These are phyloP conservation scores for Lissocephala sabroskyi DNA, from an alignment of 2,888 invertebrate species.

Conservation along the genomic window DNA sequence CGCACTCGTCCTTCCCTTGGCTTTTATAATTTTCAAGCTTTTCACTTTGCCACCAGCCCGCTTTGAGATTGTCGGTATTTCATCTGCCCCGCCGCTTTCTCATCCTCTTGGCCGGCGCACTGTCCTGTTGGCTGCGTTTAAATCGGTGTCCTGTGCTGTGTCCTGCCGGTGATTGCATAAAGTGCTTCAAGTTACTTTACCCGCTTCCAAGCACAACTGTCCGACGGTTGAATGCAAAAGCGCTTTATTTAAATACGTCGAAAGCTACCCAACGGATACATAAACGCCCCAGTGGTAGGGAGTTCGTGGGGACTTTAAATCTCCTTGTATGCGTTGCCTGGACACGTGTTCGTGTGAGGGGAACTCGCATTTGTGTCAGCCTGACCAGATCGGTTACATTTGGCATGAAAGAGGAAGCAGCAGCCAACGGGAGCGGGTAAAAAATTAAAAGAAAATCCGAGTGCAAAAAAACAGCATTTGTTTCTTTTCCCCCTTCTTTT, in stretches of 20 bases:
- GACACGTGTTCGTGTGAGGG: constrained; percentile 28
- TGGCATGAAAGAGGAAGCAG: constrained; percentile 50
- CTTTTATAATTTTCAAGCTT: constrained; percentile 38
- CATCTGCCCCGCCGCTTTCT: no score
- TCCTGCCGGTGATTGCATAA: constrained; percentile 43
- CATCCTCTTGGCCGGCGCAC: no score
- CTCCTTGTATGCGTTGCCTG: constrained; percentile 36
- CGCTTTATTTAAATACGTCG: constrained; percentile 51
- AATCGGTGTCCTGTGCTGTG: constrained; percentile 1
- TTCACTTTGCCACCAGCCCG: constrained; percentile 25
- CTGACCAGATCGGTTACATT: constrained; percentile 58
- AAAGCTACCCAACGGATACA: not conserved
- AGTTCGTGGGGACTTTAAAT: constrained; percentile 56
- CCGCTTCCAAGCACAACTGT: no score
- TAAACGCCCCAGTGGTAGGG: constrained; percentile 29
- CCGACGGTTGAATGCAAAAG: constrained; percentile 41
- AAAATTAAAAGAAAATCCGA: constrained; percentile 16
- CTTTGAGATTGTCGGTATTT: no score
- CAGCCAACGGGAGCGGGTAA: not conserved
- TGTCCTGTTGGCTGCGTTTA: no score
- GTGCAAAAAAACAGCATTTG: constrained; percentile 12
- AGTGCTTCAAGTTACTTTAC: no score
- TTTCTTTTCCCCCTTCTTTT: no score
- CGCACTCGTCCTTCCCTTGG: not conserved
- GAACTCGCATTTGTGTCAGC: constrained; percentile 9